Evolutionary conservation across 1,140 invertebrate genomes (phyloP).

Genomic region (Sarcophaga peregrina): DNA sequence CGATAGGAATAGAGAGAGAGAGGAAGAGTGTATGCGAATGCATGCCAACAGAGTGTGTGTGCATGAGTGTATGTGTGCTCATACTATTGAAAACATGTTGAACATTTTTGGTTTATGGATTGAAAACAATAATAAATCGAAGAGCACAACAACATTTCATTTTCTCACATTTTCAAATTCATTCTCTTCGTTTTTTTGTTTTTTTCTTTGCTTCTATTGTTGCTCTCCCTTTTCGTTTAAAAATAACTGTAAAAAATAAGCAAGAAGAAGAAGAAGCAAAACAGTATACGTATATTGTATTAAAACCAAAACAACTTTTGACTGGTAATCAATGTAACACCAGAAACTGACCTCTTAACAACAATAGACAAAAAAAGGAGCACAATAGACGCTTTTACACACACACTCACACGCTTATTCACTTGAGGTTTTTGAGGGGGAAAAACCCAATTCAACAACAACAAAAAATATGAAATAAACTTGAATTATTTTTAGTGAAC

Average conservation of each 20-base stretch:
- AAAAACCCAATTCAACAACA: background rate
- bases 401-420: background rate
- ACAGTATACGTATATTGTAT: too few species aligned
- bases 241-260: background rate
- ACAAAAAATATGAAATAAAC: background rate
- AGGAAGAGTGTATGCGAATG: too few species aligned
- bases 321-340: slow-evolving; percentile 39
- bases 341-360: slow-evolving; percentile 38
- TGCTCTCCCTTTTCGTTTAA: background rate
- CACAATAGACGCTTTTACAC: background rate
- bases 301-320: slow-evolving; percentile 32
- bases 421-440: background rate
- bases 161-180: background rate
- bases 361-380: slow-evolving; percentile 24
- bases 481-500: background rate
- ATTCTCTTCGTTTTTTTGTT: too few species aligned
- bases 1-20: too few species aligned
- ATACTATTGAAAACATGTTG: background rate
- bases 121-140: slow-evolving; percentile 27
- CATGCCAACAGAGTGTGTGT: too few species aligned
- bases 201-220: too few species aligned
- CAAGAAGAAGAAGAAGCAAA: background rate
- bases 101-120: slow-evolving; percentile 17
- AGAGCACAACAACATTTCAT: background rate
- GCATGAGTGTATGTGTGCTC: background rate